Conservation (phyloP, 1,140 invertebrate genomes). For the silkworm (Bombyx mori) region DNA sequence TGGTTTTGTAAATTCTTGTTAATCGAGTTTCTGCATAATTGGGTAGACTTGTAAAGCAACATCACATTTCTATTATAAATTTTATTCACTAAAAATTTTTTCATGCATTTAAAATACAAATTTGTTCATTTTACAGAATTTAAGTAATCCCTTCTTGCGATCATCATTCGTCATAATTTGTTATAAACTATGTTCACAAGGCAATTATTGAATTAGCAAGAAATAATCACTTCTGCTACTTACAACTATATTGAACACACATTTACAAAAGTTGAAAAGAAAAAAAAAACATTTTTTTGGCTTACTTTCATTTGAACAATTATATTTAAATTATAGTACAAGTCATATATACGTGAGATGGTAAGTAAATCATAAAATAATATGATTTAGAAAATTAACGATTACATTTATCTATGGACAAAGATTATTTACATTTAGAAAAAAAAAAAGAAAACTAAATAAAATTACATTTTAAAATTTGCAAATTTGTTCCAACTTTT, state of each 20-base stretch:
- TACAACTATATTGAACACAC: slow-evolving; percentile 60
- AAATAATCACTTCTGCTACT: slow-evolving; percentile 36
- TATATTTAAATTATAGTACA: slow-evolving; percentile 1
- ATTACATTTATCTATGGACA: no score
- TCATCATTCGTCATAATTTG: slow-evolving; percentile 28
- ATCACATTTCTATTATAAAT: slow-evolving; percentile 16
- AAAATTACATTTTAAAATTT: no score
- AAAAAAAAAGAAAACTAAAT: no score
- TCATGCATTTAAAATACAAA: slow-evolving; percentile 31
- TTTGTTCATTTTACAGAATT: slow-evolving; percentile 53
- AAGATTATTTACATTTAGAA: no score
- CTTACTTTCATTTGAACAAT: slow-evolving; percentile 35
- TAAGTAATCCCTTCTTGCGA: slow-evolving; percentile 30
- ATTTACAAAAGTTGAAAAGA: slow-evolving; percentile 39
- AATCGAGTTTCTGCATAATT: no score
- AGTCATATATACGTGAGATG: not conserved
- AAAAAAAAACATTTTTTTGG: slow-evolving; percentile 49
- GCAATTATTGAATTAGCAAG: slow-evolving; percentile 20
- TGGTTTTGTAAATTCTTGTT: not conserved
- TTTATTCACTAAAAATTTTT: slow-evolving; percentile 7
- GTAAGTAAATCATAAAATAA: no score
- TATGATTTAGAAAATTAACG: no score
- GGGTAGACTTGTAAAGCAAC: slow-evolving; percentile 3
- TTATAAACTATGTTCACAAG: slow-evolving; percentile 31
- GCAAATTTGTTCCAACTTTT: no score